A percentile compares a stretch with the other conserved stretches of the same genome.
Evolutionary conservation across 2,888 invertebrate genomes (phyloP).

Genomic region (Branchipolynoe longqiensis): DNA sequence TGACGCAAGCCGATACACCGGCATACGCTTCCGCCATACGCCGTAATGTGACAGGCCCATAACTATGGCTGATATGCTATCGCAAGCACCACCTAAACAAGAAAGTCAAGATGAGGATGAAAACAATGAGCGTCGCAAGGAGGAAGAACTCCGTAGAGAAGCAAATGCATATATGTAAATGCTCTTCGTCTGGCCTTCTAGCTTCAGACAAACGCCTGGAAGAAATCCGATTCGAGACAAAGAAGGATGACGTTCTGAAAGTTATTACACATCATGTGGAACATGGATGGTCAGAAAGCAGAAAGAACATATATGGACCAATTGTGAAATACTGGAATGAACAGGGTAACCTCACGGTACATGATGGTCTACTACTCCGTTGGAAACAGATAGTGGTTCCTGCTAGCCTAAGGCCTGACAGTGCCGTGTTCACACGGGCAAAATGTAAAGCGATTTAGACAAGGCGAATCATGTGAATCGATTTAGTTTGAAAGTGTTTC

Average conservation of each 20-base stretch:
- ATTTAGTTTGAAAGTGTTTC: too few relatives aligned
- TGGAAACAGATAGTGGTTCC: slow-evolving; percentile 17
- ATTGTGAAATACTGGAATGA: too few relatives aligned
- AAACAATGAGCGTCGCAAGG: background rate
- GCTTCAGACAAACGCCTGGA: background rate
- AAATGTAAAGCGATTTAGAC: too few relatives aligned
- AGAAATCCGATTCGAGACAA: background rate
- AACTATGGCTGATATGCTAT: too few relatives aligned
- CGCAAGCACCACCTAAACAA: background rate
- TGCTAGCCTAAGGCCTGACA: background rate
- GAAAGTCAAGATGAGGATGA: background rate
- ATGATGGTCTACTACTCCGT: slow-evolving; percentile 20
- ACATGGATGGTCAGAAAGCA: background rate
- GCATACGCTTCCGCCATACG: too few relatives aligned
- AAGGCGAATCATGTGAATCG: too few relatives aligned
- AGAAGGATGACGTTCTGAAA: background rate
- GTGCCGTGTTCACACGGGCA: too few relatives aligned
- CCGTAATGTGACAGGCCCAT: too few relatives aligned
- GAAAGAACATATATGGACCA: too few relatives aligned
- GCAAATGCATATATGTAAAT: background rate
- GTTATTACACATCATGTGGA: background rate
- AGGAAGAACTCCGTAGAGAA: background rate
- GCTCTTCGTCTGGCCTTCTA: background rate
- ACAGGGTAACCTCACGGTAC: background rate
- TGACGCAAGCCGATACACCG: too few relatives aligned